These are phyloP conservation scores for zebrafish (Danio rerio) DNA, from an alignment of 2,113 vertebrate genomes.

Conservation along the genomic window GRCz12tu NC_133180.1:3910501-3911000, in stretches of 20 bases:
- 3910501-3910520: too few species aligned
- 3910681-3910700: background rate
- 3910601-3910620: background rate
- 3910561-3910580: background rate
- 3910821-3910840: background rate
- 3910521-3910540: background rate
- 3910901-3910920: too few species aligned
- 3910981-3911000: too few species aligned
- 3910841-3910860: background rate
- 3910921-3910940: too few species aligned
- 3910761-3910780: conserved; percentile 24
- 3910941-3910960: too few species aligned
- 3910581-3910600: background rate
- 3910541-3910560: background rate
- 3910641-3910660: conserved; percentile 8
- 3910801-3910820: background rate
- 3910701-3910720: conserved; percentile 6
- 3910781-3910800: conserved; percentile 27
- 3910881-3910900: too few species aligned
- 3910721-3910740: background rate
- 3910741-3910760: conserved; percentile 17
- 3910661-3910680: background rate
- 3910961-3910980: too few species aligned
- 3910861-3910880: background rate
- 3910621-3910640: background rate